Conservation (phyloP, 2,888 invertebrate species). For the Tetrapedia diversipes region DNA sequence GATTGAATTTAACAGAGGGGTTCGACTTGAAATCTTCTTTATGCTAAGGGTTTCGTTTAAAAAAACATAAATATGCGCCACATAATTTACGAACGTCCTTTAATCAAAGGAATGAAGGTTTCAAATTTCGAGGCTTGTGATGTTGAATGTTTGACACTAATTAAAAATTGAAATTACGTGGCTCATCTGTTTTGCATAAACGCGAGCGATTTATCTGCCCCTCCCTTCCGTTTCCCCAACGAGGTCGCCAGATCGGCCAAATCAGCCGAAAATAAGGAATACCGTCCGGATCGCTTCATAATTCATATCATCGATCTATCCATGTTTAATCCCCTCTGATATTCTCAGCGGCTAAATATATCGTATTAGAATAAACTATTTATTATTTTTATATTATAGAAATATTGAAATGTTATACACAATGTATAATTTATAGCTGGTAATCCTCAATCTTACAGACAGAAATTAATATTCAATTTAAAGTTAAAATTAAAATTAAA, state of each 20-base stretch:
- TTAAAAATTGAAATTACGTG: conserved; percentile 9
- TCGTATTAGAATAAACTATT: no score
- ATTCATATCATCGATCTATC: conserved; percentile 16
- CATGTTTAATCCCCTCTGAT: neutral
- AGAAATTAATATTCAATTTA: no score
- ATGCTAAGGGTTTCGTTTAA: neutral
- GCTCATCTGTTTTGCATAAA: conserved; percentile 10
- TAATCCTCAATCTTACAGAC: no score
- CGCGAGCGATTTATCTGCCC: neutral
- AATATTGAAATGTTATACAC: no score
- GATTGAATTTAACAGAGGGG: neutral
- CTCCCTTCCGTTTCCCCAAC: neutral
- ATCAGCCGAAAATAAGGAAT: conserved; percentile 4
- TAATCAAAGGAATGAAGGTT: no score
- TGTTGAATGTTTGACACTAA: neutral
- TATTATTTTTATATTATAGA: no score
- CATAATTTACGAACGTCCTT: no score
- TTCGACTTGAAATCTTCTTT: neutral
- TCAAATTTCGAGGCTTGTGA: neutral
- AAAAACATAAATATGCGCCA: no score
- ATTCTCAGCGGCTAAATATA: no score
- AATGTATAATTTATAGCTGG: no score
- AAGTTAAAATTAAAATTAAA: no score
- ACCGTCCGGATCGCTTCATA: neutral
- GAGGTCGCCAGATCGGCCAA: neutral